A percentile compares a stretch with the other conserved stretches of the same genome.
These are phyloP conservation scores for Hyles lineata DNA, from an alignment of 2,888 invertebrate genomes.

Conservation along the genomic window DNA sequence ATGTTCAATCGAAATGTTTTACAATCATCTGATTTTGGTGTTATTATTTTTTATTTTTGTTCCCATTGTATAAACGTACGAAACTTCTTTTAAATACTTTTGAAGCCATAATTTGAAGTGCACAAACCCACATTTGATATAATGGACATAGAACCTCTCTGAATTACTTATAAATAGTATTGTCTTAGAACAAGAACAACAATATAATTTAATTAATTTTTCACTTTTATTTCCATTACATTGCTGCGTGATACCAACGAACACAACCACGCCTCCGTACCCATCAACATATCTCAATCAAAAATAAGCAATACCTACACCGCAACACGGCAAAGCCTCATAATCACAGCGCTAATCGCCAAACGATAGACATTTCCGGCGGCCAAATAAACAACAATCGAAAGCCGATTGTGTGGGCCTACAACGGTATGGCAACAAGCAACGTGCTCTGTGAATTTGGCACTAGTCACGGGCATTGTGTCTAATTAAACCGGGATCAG, in stretches of 20 bases:
- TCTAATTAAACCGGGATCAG: conserved; percentile 77
- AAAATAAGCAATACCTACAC: neutral
- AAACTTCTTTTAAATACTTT: too few relatives aligned
- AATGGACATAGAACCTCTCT: neutral
- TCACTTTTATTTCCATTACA: neutral
- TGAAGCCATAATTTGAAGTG: neutral
- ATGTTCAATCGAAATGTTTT: too few relatives aligned
- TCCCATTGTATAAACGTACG: too few relatives aligned
- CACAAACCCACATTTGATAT: neutral
- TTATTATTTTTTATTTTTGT: too few relatives aligned
- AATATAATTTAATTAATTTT: too few relatives aligned
- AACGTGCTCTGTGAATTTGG: conserved; percentile 55
- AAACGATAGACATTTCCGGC: neutral
- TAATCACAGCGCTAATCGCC: conserved; percentile 20
- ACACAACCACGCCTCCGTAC: neutral
- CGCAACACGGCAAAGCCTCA: conserved; percentile 9
- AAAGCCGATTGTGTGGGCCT: conserved; percentile 25
- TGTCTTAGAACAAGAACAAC: too few relatives aligned
- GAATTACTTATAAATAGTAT: too few relatives aligned
- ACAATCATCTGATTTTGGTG: too few relatives aligned
- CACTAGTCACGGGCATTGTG: conserved; percentile 56
- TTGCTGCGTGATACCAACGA: neutral
- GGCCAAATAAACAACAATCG: conserved; percentile 21
- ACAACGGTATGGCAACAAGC: conserved; percentile 39
- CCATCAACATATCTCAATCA: neutral